Evolutionary conservation across 2,888 invertebrate genomes (phyloP).

Genomic region (Acanthacorydalis orientalis): DNA sequence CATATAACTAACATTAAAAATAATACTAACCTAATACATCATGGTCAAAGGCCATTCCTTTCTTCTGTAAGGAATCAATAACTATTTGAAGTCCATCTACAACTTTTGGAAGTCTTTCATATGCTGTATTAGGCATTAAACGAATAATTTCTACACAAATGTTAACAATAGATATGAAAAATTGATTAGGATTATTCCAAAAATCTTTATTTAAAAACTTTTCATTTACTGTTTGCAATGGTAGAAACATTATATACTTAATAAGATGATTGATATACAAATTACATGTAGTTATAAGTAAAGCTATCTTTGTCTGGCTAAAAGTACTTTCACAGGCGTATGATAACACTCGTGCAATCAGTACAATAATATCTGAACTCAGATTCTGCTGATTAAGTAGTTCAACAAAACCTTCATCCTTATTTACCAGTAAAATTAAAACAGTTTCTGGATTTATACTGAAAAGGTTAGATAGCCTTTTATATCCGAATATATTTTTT

Average conservation of each 20-base stretch:
- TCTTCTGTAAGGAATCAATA: conserved; percentile 11
- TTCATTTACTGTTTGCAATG: conserved; percentile 9
- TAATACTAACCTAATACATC: no score
- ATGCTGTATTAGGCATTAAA: conserved; percentile 17
- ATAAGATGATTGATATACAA: conserved; percentile 13
- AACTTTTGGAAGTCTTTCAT: conserved; percentile 17
- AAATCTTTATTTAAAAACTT: conserved; percentile 11
- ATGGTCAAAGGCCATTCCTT: conserved; percentile 9
- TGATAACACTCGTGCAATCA: conserved; percentile 29
- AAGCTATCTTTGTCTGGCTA: conserved; percentile 10
- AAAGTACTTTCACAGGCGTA: conserved; percentile 23
- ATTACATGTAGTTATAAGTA: conserved; percentile 11
- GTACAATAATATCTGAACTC: conserved; percentile 25
- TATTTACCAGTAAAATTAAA: background rate
- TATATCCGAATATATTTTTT: background rate
- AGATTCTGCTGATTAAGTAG: background rate
- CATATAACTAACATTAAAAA: no score
- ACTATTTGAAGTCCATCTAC: conserved; percentile 13
- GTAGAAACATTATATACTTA: conserved; percentile 12
- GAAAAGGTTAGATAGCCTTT: background rate
- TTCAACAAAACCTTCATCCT: background rate
- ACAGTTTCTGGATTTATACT: background rate
- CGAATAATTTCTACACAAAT: conserved; percentile 22
- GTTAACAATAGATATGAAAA: conserved; percentile 14
- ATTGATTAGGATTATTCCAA: conserved; percentile 13